Conservation (phyloP, 2,797 vertebrate genomes). For the Myiotriccus ornatus region DNA sequence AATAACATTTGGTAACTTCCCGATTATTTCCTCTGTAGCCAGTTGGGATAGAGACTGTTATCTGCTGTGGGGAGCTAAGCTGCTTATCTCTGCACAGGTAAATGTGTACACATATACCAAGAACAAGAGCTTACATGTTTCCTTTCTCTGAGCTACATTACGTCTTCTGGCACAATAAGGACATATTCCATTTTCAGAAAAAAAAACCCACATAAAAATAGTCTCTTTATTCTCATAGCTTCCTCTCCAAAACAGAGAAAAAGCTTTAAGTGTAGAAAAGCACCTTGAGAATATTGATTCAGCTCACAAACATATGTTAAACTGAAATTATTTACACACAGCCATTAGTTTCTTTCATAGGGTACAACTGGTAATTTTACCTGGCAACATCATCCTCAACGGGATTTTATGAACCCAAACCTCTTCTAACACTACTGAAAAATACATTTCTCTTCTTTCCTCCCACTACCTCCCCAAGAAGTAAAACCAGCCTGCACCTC, state of each 20-base stretch:
- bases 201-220: neutral
- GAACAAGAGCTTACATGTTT: neutral
- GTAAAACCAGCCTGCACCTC: neutral
- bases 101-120: neutral
- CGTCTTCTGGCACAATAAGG: neutral
- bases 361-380: neutral
- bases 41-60: neutral
- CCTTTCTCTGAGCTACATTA: neutral
- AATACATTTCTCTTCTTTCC: neutral
- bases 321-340: neutral
- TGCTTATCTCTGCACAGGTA: constrained; percentile 9
- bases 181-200: neutral
- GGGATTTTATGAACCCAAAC: neutral
- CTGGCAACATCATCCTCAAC: neutral
- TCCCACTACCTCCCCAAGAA: neutral
- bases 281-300: neutral
- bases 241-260: neutral
- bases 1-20: neutral
- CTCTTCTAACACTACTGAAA: neutral
- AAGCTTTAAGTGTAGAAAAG: neutral
- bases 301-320: neutral
- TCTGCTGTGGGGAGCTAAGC: neutral
- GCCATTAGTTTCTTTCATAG: neutral
- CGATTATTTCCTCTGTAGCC: neutral
- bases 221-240: neutral